phyloP scores from a whole-genome alignment of 2,888 invertebrate species.

The Acanthosoma haemorrhoidale region DNA sequence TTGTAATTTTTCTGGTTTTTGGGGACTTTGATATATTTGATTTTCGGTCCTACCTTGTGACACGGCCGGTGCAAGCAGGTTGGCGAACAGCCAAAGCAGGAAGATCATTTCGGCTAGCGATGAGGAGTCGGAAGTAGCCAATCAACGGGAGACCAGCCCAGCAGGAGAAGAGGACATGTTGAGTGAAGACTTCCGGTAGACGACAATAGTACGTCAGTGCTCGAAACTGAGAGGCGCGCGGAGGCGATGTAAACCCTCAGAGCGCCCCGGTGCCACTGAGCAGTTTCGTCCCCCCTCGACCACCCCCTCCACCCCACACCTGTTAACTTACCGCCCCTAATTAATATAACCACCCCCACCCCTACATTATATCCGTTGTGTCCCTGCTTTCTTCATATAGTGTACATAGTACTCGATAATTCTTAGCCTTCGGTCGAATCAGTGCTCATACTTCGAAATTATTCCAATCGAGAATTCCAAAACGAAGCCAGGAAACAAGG shows the following conservation, averaged over 20 bases:
- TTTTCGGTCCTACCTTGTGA: conserved; percentile 11
- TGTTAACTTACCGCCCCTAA: not conserved
- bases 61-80: not conserved
- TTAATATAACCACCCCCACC: too few species aligned
- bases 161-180: not conserved
- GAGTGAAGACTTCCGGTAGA: not conserved
- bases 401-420: too few species aligned
- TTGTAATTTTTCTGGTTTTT: too few species aligned
- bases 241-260: not conserved
- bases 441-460: too few species aligned
- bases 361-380: too few species aligned
- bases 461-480: too few species aligned
- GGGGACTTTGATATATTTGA: not conserved
- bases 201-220: too few species aligned
- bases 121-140: too few species aligned
- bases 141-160: not conserved
- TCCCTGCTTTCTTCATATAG: too few species aligned
- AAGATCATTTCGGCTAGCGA: not conserved
- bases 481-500: too few species aligned
- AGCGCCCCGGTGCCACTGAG: not conserved
- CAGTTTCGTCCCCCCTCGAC: not conserved
- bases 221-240: too few species aligned
- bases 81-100: not conserved
- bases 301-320: not conserved
- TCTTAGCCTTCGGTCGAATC: too few species aligned